Conservation (phyloP, 1,140 invertebrate species). For the Pseudobourletiella spinata region DNA sequence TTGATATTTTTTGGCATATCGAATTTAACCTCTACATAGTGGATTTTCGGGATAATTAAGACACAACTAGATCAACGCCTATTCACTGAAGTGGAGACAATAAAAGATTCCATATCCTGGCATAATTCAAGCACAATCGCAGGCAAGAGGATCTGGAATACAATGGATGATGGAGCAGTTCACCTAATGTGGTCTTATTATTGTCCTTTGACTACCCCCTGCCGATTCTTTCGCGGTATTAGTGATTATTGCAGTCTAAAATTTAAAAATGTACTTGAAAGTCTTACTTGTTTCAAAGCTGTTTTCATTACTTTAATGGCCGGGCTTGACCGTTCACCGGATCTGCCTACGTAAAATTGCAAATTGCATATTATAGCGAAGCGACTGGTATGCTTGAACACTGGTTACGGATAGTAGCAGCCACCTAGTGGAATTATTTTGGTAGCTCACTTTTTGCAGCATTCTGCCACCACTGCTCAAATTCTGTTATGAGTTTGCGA, state of each 20-base stretch:
- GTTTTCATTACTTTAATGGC: background rate
- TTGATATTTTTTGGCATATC: too few species aligned
- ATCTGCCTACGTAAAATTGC: too few species aligned
- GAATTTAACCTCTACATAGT: too few species aligned
- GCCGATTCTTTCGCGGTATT: too few species aligned
- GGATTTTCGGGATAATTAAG: too few species aligned
- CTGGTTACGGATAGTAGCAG: background rate
- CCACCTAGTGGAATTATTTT: background rate
- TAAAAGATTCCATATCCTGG: slow-evolving; percentile 31
- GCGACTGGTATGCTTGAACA: background rate
- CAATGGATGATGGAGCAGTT: too few species aligned
- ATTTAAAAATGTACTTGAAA: too few species aligned
- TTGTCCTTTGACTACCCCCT: too few species aligned
- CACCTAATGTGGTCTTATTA: too few species aligned
- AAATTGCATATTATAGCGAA: background rate
- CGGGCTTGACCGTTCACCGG: background rate
- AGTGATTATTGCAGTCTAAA: too few species aligned
- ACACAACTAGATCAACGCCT: slow-evolving; percentile 1
- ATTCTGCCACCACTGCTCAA: slow-evolving; percentile 19
- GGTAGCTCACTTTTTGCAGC: background rate
- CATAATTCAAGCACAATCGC: slow-evolving; percentile 25
- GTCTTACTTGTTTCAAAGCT: background rate
- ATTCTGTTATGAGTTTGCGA: slow-evolving; percentile 9
- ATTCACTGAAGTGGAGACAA: slow-evolving; percentile 29
- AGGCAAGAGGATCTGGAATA: slow-evolving; percentile 28